Base-by-base conservation (phyloP, 2,888 invertebrate genomes). In the Drosophila algonquin region DNA sequence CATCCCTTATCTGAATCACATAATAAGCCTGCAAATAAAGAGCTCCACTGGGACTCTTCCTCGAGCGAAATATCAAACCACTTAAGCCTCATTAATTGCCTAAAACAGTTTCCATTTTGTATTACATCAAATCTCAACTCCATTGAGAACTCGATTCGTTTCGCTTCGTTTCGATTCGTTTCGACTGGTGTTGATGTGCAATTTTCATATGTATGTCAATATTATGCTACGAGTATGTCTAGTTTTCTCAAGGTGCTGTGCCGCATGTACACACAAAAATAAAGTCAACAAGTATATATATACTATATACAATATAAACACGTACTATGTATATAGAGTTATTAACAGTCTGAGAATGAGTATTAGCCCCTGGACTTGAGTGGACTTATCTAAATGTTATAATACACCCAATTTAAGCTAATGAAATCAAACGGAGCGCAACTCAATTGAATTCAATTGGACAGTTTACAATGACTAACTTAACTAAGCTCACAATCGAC, bases 401-500 rank as follows among this genome's bases (percentile, higher is more conserved):
- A 69, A 60, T 69, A 73, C 73, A 71, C 58, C 72, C 74, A 80
- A 77, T 83, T 82, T 76, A 63, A 72, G 81, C 70, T 73, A 80
- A 86, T 81, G 73, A 82, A 80, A 80, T 77, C 80, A 82, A 80
- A 73, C 77, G 53, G 67, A 30, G 46, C 60, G 73, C 84, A 73
- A 84, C 63, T 81, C 87, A 83, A 83, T 82, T 86, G 81, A 71
- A 75, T 81, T 84, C 77, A 84, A 75, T 81, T 83, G 75, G 65
- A 75, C 54, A 75, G 51, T 45, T 57, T 73, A 63, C 73, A 63
- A 63, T 63, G 73, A 54, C 71, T 58, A 54, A 51, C 68, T 68
- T 24, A 58, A 35, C 70, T 35, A 53, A 46, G 27, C 48, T 44
- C 14, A 35, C 12, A 47, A 32, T 14, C 44, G 35, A 44, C 54